These are phyloP conservation scores for Tipula vernalis DNA, from an alignment of 2,888 invertebrate species.

Conservation along the genomic window DNA sequence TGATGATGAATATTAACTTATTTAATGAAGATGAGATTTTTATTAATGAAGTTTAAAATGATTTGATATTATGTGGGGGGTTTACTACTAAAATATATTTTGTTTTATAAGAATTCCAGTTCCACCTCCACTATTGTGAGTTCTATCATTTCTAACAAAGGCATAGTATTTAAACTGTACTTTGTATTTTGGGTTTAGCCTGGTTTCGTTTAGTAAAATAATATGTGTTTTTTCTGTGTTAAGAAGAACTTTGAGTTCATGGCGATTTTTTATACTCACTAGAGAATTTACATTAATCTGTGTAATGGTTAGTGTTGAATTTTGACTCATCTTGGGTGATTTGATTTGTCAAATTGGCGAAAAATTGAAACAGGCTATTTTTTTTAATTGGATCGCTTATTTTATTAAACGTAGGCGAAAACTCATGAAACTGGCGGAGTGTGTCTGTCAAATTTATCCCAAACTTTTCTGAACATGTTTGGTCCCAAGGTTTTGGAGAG, in stretches of 20 bases:
- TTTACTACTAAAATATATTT: neutral
- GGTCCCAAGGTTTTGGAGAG: too few relatives aligned
- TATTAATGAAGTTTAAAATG: neutral
- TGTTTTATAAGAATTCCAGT: neutral
- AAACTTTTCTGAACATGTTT: too few relatives aligned
- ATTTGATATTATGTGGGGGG: neutral
- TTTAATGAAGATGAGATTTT: neutral
- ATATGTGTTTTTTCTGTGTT: neutral
- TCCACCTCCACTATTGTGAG: neutral
- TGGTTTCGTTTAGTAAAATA: neutral
- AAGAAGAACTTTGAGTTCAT: neutral
- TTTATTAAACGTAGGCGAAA: too few relatives aligned
- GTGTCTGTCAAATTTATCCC: too few relatives aligned
- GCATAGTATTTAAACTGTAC: neutral
- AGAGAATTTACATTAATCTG: neutral
- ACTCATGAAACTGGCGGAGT: too few relatives aligned
- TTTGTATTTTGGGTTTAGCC: neutral
- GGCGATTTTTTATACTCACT: neutral
- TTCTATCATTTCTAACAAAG: neutral
- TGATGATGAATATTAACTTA: neutral
- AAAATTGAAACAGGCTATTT: neutral
- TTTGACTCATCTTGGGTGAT: neutral
- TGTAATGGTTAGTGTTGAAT: neutral
- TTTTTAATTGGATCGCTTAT: too few relatives aligned
- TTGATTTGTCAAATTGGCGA: neutral